Evolutionary conservation across 2,888 invertebrate genomes (phyloP), one percentile per base, ranked within the genome.

Genomic region (Achlya flavicornis): DNA sequence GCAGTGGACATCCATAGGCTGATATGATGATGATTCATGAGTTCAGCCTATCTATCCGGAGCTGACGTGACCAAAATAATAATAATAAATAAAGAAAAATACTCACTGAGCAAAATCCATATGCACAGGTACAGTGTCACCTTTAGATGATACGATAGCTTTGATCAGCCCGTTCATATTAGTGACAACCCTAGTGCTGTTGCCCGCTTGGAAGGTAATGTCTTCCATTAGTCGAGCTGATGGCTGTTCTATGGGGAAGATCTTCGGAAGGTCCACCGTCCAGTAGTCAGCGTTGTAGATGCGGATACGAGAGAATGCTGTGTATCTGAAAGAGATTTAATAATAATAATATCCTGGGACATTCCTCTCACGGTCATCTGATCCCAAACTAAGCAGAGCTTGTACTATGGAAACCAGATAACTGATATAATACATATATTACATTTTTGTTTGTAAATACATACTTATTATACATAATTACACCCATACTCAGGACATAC

Each of bases 41-140:
- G n/a, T n/a, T n/a, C n/a, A n/a, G n/a, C n/a, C n/a, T n/a, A n/a
- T n/a, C n/a, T n/a, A n/a, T n/a, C 26, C 26, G 26, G 1, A 26
- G 26, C 26, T 26, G 26, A 26, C 26, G 26, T 26, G 1, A 26
- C 26, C 26, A 26, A 26, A 26, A 2, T 26, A 26, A 26, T 26
- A 26, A 26, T 26, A 26, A 26, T 26, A 26, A 26, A 35, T 3
- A 6, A 43, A 60, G 38, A 38, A 61, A 16, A 57, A n/a, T 4
- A 94, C 95, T 94, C 94, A 96, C 94, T 96, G 96, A 0, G 96
- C 95, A 89, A 97, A 98, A 84, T 97, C 96, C 80, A 98, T 94
- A 79, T 97, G 97, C 0, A 97, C 94, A 0, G 97, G 92, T 26
- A 83, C 78, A 14, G 89, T 86, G 16, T 71, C 76, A 0, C 92